These are phyloP conservation scores for Donacobius atricapilla DNA, from an alignment of 2,113 vertebrate genomes.

Conservation along the genomic window DNA sequence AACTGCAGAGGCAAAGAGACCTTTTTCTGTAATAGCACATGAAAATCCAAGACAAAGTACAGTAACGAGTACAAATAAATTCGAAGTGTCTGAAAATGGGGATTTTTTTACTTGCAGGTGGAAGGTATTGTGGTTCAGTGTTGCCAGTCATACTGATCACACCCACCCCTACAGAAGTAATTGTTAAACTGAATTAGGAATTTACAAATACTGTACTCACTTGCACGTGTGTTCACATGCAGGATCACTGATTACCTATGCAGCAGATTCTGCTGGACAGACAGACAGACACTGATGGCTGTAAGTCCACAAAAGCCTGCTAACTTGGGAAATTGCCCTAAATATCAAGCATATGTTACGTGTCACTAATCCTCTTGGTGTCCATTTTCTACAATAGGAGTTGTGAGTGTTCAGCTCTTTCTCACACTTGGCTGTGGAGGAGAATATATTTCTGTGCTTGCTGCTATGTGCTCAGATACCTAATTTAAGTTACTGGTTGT, in stretches of 20 bases:
- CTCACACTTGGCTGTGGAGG: not conserved
- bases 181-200: not conserved
- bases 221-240: not conserved
- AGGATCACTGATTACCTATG: not conserved
- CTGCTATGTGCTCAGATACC: not conserved
- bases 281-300: not conserved
- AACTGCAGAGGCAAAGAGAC: not conserved
- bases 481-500: conserved; percentile 10
- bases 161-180: not conserved
- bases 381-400: not conserved
- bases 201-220: not conserved
- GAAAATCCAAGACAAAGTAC: not conserved
- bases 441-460: not conserved
- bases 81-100: not conserved
- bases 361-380: not conserved
- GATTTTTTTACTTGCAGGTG: not conserved
- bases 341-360: not conserved
- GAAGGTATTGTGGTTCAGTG: not conserved
- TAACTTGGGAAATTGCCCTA: not conserved
- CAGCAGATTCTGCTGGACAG: not conserved
- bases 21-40: not conserved
- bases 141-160: not conserved
- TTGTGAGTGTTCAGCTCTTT: not conserved
- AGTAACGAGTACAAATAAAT: not conserved
- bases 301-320: not conserved